Evolutionary conservation across 1,140 invertebrate genomes (phyloP).

Genomic region (Caenorhabditis tropicalis): DNA sequence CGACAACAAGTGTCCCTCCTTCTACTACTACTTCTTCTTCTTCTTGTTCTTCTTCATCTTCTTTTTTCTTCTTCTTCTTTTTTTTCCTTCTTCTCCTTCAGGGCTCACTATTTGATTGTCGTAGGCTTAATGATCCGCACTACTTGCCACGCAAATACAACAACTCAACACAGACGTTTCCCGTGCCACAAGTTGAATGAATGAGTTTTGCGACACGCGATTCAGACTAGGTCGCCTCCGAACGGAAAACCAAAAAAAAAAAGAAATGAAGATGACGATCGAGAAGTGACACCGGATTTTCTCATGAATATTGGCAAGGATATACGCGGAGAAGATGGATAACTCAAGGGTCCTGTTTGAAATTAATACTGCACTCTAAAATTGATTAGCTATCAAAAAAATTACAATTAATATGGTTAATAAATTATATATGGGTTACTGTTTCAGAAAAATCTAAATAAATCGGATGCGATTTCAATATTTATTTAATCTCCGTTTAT

Average conservation of each 20-base stretch:
- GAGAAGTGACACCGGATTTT: background rate
- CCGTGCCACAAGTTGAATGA: background rate
- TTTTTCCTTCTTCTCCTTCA: background rate
- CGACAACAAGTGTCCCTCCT: conserved; percentile 30
- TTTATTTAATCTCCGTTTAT: no score
- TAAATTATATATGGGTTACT: no score
- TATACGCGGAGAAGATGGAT: no score
- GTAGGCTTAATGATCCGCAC: conserved; percentile 43
- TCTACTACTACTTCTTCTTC: background rate
- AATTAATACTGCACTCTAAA: no score
- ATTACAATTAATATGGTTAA: no score
- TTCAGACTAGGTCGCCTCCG: background rate
- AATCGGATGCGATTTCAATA: no score
- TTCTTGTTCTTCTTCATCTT: background rate
- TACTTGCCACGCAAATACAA: conserved; percentile 33
- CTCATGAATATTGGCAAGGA: no score
- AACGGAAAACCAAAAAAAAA: background rate
- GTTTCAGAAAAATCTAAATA: no score
- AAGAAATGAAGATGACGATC: background rate
- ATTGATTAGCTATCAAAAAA: no score
- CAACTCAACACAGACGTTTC: conserved; percentile 35
- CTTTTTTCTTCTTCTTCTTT: background rate
- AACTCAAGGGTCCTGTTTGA: no score
- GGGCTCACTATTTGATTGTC: conserved; percentile 43
- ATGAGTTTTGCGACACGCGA: conserved; percentile 41